Base-by-base conservation (phyloP, 2,113 vertebrate species). In the Castor canadensis region DNA sequence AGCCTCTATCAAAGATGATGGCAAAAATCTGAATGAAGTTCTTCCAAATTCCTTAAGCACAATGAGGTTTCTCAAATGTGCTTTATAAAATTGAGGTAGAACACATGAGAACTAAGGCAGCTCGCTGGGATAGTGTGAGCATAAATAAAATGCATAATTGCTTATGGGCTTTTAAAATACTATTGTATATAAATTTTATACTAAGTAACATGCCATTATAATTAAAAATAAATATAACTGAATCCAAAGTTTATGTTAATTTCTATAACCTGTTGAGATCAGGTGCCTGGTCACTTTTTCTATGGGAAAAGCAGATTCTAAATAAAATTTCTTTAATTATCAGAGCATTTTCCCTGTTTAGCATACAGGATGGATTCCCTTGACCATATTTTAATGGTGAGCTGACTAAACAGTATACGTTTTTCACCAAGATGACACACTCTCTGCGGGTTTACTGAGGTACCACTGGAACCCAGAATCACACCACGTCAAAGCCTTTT, bases 1-100 rank as follows among this genome's bases (percentile, higher is more conserved):
- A 91, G 32, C 56, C 22, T 80, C 56, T 76, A 89, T 82, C 71
- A 87, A 67, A 95, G 38, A 28, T 43, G 47, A 80, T 17, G 24
- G 28, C 62, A 85, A 52, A 91, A 73, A 80, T 40, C 3, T 15
- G 24, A 83, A 58, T 30, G 40, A 90, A 26, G 10, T 19, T 84
- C 69, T 56, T 60, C 17, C 72, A 76, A 56, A 43, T 10, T 93
- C 77, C n/a, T 1, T 1, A 66, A 26, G 4, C 9, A 0, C 60
- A 43, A 20, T 10, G 30, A 76, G 5, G n/a, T 9, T 67, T 56
- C 28, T 94, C 62, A 6, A 80, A 73, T 75, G 40, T 52, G 28
- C 62, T 79, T 54, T 71, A 54, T n/a, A 66, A 94, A 81, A 89
- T n/a, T 45, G 26, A 86, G 40, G 58, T 24, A 67, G 79, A 85